A percentile compares a stretch with the other conserved stretches of the same genome.
Evolutionary conservation across 2,888 invertebrate species (phyloP).

Genomic region (Drosophila longiperda): DNA sequence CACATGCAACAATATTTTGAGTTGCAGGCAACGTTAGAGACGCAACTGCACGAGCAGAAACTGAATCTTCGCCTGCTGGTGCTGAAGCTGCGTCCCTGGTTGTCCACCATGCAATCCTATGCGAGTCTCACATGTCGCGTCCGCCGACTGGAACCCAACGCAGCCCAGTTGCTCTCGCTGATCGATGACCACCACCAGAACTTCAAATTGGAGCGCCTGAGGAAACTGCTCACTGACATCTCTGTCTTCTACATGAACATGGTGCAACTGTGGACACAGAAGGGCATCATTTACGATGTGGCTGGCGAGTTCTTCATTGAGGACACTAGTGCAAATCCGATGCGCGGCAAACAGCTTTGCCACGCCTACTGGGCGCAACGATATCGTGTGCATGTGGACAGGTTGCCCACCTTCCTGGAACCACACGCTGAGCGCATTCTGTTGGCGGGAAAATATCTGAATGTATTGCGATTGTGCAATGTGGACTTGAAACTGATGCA

Average conservation of each 20-base stretch:
- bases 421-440: constrained; percentile 36
- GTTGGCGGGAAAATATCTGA: constrained; percentile 64
- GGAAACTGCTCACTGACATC: constrained; percentile 32
- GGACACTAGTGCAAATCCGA: constrained; percentile 42
- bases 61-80: constrained; percentile 54
- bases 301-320: constrained; percentile 62
- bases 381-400: constrained; percentile 39
- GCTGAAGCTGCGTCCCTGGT: constrained; percentile 56
- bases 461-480: constrained; percentile 65
- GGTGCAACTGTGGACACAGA: constrained; percentile 68
- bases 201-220: constrained; percentile 26
- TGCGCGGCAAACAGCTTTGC: constrained; percentile 60
- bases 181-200: constrained; percentile 39
- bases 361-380: constrained; percentile 55
- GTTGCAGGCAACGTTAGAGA: constrained; percentile 50
- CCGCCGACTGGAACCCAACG: constrained; percentile 32
- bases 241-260: constrained; percentile 60
- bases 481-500: constrained; percentile 54
- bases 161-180: constrained; percentile 50
- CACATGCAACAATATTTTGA: constrained; percentile 53
- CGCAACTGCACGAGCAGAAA: constrained; percentile 40
- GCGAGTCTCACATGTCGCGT: constrained; percentile 37
- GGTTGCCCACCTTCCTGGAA: constrained; percentile 51
- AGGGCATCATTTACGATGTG: constrained; percentile 60
- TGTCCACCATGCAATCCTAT: constrained; percentile 43